Percentiles rank a stretch among this genome's conserved stretches.
These are phyloP conservation scores for Patella caerulea DNA, from an alignment of 2,888 invertebrate species.

Conservation along the genomic window DNA sequence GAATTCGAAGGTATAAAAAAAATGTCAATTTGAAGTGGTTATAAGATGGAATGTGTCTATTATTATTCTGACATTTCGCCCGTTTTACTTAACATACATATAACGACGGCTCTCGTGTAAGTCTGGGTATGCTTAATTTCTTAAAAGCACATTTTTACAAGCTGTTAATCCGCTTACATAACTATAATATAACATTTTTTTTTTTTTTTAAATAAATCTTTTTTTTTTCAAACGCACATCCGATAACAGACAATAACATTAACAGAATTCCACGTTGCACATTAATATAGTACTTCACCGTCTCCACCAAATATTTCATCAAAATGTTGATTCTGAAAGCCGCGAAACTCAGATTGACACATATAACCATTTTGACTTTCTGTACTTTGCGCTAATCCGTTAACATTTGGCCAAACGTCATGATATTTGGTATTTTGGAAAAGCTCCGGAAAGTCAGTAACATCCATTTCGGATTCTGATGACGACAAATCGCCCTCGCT, in stretches of 20 bases:
- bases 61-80: too few species aligned
- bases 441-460: background rate
- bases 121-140: background rate
- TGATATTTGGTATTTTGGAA: background rate
- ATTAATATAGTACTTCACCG: background rate
- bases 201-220: background rate
- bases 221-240: background rate
- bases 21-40: too few species aligned
- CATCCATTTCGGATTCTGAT: background rate
- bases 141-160: background rate
- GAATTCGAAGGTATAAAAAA: too few species aligned
- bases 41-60: too few species aligned
- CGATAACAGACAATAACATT: background rate
- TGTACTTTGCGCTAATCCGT: background rate
- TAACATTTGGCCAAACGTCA: background rate
- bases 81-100: too few species aligned
- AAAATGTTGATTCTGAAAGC: conserved; percentile 7
- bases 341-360: background rate
- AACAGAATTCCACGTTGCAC: too few species aligned
- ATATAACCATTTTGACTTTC: background rate
- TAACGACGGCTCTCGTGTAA: too few species aligned
- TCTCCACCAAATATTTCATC: conserved; percentile 5
- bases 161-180: background rate
- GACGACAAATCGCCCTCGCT: background rate
- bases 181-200: background rate